These are phyloP conservation scores for Drosophila oshimai DNA, from an alignment of 1,140 invertebrate genomes.

Conservation along the genomic window DNA sequence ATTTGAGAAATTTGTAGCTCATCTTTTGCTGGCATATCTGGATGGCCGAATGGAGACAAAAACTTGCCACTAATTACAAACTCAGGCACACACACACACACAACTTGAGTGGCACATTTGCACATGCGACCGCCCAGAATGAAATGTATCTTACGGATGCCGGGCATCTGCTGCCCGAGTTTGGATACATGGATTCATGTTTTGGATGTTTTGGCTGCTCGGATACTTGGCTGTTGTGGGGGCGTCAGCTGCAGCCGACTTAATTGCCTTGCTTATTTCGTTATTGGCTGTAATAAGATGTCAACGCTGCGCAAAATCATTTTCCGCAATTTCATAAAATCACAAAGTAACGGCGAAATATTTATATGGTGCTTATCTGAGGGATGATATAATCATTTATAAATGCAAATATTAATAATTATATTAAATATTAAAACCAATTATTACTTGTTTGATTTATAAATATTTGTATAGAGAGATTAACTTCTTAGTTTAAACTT, in stretches of 20 bases:
- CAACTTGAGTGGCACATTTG: slow-evolving; percentile 36
- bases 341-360: background rate
- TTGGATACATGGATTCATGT: background rate
- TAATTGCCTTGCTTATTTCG: slow-evolving; percentile 70
- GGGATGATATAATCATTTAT: background rate
- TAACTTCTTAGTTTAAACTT: no score
- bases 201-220: no score
- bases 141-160: slow-evolving; percentile 60
- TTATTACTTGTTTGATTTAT: no score
- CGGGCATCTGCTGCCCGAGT: slow-evolving; percentile 26
- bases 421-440: no score
- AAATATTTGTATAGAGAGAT: no score
- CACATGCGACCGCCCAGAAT: slow-evolving; percentile 41
- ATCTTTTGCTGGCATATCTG: slow-evolving; percentile 76
- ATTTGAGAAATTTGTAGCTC: slow-evolving; percentile 82
- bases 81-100: slow-evolving; percentile 28
- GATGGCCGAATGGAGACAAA: slow-evolving; percentile 58
- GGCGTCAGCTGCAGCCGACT: slow-evolving; percentile 49
- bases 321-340: slow-evolving; percentile 18
- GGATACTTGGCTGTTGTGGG: slow-evolving; percentile 22
- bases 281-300: slow-evolving; percentile 70
- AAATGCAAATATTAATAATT: background rate
- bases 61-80: slow-evolving; percentile 73
- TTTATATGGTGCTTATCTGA: background rate
- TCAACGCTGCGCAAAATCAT: slow-evolving; percentile 64